These are phyloP conservation scores for Cladopsammia gracilis DNA, from an alignment of 64 coral and sea anemone genomes.

Conservation along the genomic window DNA sequence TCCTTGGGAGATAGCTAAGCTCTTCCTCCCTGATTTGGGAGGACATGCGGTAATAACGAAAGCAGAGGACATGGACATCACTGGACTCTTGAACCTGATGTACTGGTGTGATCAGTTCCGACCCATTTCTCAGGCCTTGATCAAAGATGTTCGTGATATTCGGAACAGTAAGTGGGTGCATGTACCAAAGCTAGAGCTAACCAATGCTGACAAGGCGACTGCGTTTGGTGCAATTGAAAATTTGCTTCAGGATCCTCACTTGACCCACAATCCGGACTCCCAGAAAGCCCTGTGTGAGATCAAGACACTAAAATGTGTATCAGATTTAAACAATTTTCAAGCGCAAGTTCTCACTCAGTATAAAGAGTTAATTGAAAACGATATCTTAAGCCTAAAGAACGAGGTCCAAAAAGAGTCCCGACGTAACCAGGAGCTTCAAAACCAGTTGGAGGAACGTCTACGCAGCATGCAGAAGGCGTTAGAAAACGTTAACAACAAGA, in stretches of 20 bases:
- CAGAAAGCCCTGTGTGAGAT: background rate
- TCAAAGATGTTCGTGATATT: constrained; percentile 27
- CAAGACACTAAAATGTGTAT: background rate
- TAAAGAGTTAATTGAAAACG: background rate
- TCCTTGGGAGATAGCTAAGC: constrained; percentile 78
- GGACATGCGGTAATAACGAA: background rate
- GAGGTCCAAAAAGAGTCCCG: background rate
- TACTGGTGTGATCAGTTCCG: constrained; percentile 62
- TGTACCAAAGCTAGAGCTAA: constrained; percentile 20
- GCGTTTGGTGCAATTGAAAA: constrained; percentile 48
- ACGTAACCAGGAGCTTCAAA: background rate
- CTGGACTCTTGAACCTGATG: constrained; percentile 69
- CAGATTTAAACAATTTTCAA: background rate
- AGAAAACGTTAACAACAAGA: background rate
- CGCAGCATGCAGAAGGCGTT: background rate
- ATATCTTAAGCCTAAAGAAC: background rate
- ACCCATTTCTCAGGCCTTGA: background rate
- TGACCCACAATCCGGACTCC: background rate
- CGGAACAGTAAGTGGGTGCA: constrained; percentile 61
- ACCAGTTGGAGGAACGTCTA: background rate
- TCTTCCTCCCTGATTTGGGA: constrained; percentile 56
- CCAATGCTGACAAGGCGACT: background rate
- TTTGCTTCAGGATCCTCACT: constrained; percentile 41
- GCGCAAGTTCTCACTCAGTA: background rate
- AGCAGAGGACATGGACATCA: constrained; percentile 38